Evolutionary conservation across 2,113 vertebrate species (phyloP), one percentile per base, ranked within the genome.

Genomic region (Labeo rohita): DNA sequence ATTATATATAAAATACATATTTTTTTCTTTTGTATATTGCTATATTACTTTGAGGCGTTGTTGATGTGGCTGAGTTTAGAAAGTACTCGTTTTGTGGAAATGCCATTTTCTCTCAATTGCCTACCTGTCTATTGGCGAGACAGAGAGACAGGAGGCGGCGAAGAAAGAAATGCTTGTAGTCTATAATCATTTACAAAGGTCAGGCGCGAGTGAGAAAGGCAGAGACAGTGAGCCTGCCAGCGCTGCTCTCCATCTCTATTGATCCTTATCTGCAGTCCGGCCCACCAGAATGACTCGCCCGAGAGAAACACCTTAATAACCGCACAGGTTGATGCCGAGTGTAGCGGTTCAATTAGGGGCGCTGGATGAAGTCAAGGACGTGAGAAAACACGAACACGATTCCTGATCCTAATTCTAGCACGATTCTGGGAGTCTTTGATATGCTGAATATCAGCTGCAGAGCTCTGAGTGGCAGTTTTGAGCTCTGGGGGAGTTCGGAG

Each of bases 181-280:
- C 88, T 87, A 73, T 87, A 87, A 87, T 89, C 73, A 87, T 89
- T 89, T 89, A 81, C 66, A 85, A 89, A 89, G 88, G 88, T 89
- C 88, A 87, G 75, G 34, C 36, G 18, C 43, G 52, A 66, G 85
- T 82, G n/a, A 49, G 79, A 80, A 18, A 70, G 65, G 6, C 21
- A 68, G 63, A 70, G 65, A n/a, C 3, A 54, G 63, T 13, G 65
- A 34, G 88, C 85, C 88, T 56, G 83, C 65, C 78, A 83, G 88
- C 86, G 0, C 52, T 87, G 88, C 86, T 89, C 86, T 87, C 73
- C 80, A 79, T 87, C 88, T 87, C 82, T 85, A 86, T 89, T 84
- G 88, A 89, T 89, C 84, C 86, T 83, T 87, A 89, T 89, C 88
- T 85, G 86, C 84, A 66, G 86, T 80, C 79, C 83, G 70, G 86